Base-by-base conservation (phyloP, 2,113 vertebrate genomes). In the Brachypteracias leptosomus region DNA sequence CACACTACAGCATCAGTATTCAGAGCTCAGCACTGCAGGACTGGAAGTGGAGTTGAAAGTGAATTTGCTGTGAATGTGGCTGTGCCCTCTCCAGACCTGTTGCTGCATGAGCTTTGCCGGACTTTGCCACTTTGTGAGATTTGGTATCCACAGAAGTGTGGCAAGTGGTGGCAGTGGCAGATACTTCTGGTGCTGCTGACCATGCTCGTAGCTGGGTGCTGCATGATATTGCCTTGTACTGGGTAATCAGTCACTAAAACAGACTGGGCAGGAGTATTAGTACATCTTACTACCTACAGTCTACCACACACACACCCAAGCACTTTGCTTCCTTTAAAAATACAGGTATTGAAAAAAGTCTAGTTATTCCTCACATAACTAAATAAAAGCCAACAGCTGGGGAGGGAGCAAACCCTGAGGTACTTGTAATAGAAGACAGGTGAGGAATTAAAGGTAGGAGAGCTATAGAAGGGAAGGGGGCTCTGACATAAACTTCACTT, bases 131-230 rank as follows among this genome's bases (percentile, higher is more conserved):
- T 38, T 36, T 42, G 28, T 36, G 66, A 70, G 16, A 0, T 0
- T 14, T 47, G 61, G 8, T n/a, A 35, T 33, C 21, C n/a, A n/a
- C n/a, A 46, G 29, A 62, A 71, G 7, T 5, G 16, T 4, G 3
- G 38, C 1, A 9, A 71, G 46, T 4, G 5, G 16, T 63, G 58
- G 13, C 35, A 68, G 49, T 31, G 13, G 66, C 42, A 62, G 57
- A 6, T 90, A 47, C 16, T 18, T 81, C 33, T 40, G 25, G n/a
- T 70, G 59, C 70, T 74, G n/a, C 40, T 80, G 68, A 13, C 66
- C 4, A 20, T 1, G 3, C 19, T 72, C 0, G 0, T 49, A 25
- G 33, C 47, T 44, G 54, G 28, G 10, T 4, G 3, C n/a, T 73
- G 26, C 14, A 6, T 35, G 24, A 31, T 40, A 9, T 0, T 77